phyloP scores from a whole-genome alignment of 2,797 vertebrate genomes.

The Phataginus tricuspis region DNA sequence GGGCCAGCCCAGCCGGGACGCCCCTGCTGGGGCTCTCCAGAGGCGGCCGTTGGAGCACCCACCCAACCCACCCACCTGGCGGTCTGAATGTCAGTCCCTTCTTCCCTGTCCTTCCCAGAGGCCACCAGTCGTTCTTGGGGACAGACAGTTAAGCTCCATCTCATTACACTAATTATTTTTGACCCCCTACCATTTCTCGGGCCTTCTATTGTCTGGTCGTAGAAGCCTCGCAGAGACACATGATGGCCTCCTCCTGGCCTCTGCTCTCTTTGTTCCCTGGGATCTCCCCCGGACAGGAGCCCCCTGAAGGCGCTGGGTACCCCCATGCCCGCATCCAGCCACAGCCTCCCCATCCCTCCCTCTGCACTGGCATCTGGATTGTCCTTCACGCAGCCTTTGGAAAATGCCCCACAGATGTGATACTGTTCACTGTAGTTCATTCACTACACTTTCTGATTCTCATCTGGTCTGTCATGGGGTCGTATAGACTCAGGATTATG shows the following conservation, averaged over 20 bases:
- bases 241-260: not conserved
- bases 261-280: not conserved
- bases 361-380: fast-evolving
- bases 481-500: not conserved
- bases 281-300: fast-evolving
- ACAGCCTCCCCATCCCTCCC: too few relatives aligned
- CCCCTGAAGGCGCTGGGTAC: fast-evolving
- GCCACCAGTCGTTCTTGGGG: fast-evolving
- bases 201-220: fast-evolving
- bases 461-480: fast-evolving
- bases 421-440: fast-evolving
- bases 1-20: not conserved
- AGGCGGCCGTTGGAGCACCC: fast-evolving
- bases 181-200: not conserved
- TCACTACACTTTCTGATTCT: fast-evolving
- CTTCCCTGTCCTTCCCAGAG: not conserved
- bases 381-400: fast-evolving
- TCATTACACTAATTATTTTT: not conserved
- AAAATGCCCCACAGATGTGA: not conserved
- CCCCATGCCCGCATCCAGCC: fast-evolving
- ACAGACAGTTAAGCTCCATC: not conserved
- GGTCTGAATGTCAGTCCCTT: not conserved
- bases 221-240: not conserved
- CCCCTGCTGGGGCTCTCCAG: not conserved
- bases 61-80: too few relatives aligned